Conservation (phyloP, 2,888 invertebrate species). For the Poecilus cupreus region DNA sequence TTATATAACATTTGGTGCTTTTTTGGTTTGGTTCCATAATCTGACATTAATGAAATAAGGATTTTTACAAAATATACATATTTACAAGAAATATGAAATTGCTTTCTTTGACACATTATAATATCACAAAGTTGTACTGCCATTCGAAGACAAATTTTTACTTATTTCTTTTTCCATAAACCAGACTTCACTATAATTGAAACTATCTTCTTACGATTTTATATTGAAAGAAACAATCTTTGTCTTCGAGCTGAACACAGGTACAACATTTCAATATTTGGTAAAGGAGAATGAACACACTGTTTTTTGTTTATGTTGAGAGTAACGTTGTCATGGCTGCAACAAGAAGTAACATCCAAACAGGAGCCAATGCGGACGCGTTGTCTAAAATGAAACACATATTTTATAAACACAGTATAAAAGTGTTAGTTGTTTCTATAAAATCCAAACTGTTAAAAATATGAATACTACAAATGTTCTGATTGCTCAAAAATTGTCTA, state of each 20-base stretch:
- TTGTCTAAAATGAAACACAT: conserved; percentile 50
- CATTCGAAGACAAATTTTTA: conserved; percentile 6
- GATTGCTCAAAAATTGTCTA: conserved; percentile 12
- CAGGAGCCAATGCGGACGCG: conserved; percentile 15
- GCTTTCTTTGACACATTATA: conserved; percentile 51
- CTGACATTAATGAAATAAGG: conserved; percentile 22
- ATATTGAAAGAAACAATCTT: conserved; percentile 13
- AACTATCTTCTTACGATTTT: background rate
- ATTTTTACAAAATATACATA: conserved; percentile 58
- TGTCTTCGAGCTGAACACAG: conserved; percentile 17
- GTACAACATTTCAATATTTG: conserved; percentile 45
- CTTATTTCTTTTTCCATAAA: too few relatives aligned
- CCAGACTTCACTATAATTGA: background rate
- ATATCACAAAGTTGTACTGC: conserved; percentile 54
- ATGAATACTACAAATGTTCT: background rate
- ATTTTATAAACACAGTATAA: conserved; percentile 22
- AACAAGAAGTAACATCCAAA: conserved; percentile 40
- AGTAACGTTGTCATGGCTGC: conserved; percentile 25
- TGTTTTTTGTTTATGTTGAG: conserved; percentile 37
- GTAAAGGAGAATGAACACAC: conserved; percentile 48
- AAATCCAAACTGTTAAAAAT: conserved; percentile 12
- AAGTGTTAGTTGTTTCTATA: conserved; percentile 6
- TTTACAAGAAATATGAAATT: conserved; percentile 47
- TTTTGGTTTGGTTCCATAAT: conserved; percentile 53
- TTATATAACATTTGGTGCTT: conserved; percentile 51